These are phyloP conservation scores for Spondyliosoma cantharus DNA, from an alignment of 2,797 vertebrate genomes.

Conservation along the genomic window DNA sequence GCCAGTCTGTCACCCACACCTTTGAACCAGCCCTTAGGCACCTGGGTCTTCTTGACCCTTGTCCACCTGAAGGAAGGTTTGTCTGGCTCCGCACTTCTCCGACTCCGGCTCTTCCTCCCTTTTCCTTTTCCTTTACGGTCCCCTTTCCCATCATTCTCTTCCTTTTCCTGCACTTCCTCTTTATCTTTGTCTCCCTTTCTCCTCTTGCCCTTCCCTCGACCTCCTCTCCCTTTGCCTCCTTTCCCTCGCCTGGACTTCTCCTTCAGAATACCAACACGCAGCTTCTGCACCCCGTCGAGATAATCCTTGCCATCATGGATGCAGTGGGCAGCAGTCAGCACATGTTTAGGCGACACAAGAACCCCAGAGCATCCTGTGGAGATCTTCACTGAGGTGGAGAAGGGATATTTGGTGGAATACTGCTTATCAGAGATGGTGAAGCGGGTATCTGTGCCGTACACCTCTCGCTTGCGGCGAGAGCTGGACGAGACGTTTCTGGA, in stretches of 20 bases:
- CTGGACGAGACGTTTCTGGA: slow-evolving; percentile 56
- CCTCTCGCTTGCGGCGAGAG: slow-evolving; percentile 89
- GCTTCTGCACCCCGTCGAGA: slow-evolving; percentile 88
- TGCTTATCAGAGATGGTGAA: slow-evolving; percentile 94
- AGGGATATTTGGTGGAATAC: slow-evolving; percentile 93
- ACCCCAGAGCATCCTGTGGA: slow-evolving; percentile 96
- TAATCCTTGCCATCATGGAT: slow-evolving; percentile 94
- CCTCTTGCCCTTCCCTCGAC: slow-evolving; percentile 75
- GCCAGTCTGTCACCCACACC: slow-evolving; percentile 83
- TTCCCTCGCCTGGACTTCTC: slow-evolving; percentile 85
- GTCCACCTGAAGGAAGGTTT: slow-evolving; percentile 94
- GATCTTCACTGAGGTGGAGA: slow-evolving; percentile 94
- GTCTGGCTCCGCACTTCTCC: slow-evolving; percentile 73
- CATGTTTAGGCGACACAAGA: slow-evolving; percentile 92
- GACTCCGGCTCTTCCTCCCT: slow-evolving; percentile 76
- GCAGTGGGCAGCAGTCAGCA: slow-evolving; percentile 96
- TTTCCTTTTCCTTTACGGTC: slow-evolving; percentile 72
- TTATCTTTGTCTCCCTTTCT: slow-evolving; percentile 71
- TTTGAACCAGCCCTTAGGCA: slow-evolving; percentile 95
- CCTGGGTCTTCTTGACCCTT: slow-evolving; percentile 92
- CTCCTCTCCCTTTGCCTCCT: slow-evolving; percentile 75
- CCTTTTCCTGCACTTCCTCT: slow-evolving; percentile 57
- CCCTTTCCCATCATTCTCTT: slow-evolving; percentile 54
- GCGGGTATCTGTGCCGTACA: slow-evolving; percentile 94
- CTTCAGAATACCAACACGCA: slow-evolving; percentile 93